These are phyloP conservation scores for Drosophila mettleri DNA, from an alignment of 2,888 invertebrate genomes.

Conservation along the genomic window DNA sequence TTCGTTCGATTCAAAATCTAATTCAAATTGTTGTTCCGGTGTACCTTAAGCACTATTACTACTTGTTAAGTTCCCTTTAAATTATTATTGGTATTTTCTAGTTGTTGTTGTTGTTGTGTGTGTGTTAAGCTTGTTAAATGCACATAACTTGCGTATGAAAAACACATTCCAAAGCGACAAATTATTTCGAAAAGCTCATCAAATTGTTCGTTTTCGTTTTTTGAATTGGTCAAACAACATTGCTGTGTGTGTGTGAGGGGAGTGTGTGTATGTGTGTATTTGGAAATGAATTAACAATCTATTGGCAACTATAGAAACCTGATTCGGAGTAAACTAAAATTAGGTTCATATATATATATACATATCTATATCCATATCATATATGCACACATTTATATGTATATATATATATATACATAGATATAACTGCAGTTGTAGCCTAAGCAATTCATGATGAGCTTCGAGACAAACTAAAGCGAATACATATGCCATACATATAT, in stretches of 20 bases:
- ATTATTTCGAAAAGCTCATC: constrained; percentile 78
- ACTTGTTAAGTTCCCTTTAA: constrained; percentile 39
- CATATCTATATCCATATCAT: constrained; percentile 3
- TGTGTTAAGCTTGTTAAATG: constrained; percentile 59
- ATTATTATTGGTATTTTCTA: constrained; percentile 38
- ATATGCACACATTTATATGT: constrained; percentile 10
- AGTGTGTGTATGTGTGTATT: constrained; percentile 2
- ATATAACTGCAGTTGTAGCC: constrained; percentile 48
- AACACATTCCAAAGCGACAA: constrained; percentile 80
- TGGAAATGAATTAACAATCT: constrained; percentile 45
- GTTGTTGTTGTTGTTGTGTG: constrained; percentile 26
- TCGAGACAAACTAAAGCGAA: constrained; percentile 14
- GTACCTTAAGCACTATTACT: constrained; percentile 40
- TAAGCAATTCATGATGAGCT: constrained; percentile 32
- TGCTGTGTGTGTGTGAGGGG: constrained; percentile 1
- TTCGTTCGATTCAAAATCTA: constrained; percentile 41
- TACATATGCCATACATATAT: constrained; percentile 23
- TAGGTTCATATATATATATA: constrained; percentile 16
- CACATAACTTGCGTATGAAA: constrained; percentile 76
- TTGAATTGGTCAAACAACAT: constrained; percentile 56
- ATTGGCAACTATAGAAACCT: constrained; percentile 74
- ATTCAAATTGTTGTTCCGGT: constrained; percentile 25
- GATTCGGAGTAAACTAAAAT: constrained; percentile 54
- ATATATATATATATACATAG: constrained; percentile 18
- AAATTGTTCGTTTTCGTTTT: constrained; percentile 65